phyloP scores from a whole-genome alignment of 2,113 vertebrate species.

The Cygnus buccinator region DNA sequence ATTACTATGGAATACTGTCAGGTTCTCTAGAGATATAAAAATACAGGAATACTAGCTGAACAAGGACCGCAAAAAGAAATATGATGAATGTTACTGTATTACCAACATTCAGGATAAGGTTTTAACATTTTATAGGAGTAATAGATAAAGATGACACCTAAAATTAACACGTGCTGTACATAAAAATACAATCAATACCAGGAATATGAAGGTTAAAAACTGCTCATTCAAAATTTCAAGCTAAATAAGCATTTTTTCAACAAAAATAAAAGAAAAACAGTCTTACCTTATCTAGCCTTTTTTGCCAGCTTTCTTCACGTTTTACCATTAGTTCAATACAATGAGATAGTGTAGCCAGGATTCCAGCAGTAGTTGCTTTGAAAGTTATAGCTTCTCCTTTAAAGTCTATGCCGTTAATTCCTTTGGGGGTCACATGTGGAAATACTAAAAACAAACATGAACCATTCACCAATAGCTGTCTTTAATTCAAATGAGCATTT shows the following conservation, averaged over 20 bases:
- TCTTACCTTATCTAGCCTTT: constrained; percentile 93
- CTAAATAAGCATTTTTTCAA: neutral
- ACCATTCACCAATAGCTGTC: neutral
- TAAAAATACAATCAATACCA: neutral
- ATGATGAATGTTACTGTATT: neutral
- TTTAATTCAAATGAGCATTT: neutral
- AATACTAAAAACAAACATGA: constrained; percentile 81
- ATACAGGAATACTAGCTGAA: neutral
- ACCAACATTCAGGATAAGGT: neutral
- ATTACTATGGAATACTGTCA: neutral
- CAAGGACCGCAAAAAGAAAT: neutral
- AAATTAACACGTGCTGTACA: neutral
- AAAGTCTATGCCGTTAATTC: constrained; percentile 95
- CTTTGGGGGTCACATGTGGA: constrained; percentile 86
- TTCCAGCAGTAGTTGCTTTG: constrained; percentile 98
- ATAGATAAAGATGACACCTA: neutral
- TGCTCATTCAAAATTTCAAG: neutral
- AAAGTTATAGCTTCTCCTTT: constrained; percentile 99
- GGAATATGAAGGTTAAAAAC: neutral
- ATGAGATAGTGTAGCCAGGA: constrained; percentile 95
- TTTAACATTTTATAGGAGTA: neutral
- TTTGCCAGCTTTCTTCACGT: constrained; percentile 96
- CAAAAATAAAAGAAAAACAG: neutral
- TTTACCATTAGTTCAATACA: constrained; percentile 99
- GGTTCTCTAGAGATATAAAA: neutral